Percentiles rank a stretch among this genome's conserved stretches.
phyloP scores from a whole-genome alignment of 2,113 vertebrate species.

The Prolemur simus region DNA sequence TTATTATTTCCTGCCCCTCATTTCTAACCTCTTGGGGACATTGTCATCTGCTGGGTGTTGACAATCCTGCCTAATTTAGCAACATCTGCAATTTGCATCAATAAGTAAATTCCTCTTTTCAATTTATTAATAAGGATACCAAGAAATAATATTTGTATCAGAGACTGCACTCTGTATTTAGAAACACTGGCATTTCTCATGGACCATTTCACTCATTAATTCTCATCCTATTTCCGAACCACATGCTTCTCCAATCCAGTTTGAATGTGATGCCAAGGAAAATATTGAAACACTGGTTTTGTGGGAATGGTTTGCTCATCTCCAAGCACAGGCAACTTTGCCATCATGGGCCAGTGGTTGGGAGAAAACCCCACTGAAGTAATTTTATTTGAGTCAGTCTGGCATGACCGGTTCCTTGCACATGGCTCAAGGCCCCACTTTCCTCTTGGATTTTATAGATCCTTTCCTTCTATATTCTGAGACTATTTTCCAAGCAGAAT shows the following conservation, averaged over 20 bases:
- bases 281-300: slow-evolving; percentile 66
- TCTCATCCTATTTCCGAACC: slow-evolving; percentile 67
- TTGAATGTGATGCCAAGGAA: slow-evolving; percentile 67
- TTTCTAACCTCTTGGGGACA: slow-evolving; percentile 74
- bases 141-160: slow-evolving; percentile 64
- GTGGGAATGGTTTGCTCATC: slow-evolving; percentile 38
- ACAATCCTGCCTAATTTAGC: slow-evolving; percentile 71
- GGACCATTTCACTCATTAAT: slow-evolving; percentile 63
- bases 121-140: slow-evolving; percentile 70
- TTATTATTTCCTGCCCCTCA: slow-evolving; percentile 75
- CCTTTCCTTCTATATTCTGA: neutral
- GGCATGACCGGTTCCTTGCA: neutral
- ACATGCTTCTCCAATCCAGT: slow-evolving; percentile 52
- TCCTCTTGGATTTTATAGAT: neutral
- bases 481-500: neutral
- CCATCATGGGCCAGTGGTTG: neutral
- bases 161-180: neutral
- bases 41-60: slow-evolving; percentile 66
- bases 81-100: slow-evolving; percentile 76
- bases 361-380: neutral
- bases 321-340: neutral
- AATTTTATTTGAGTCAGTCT: neutral
- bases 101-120: slow-evolving; percentile 45
- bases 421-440: neutral
- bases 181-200: slow-evolving; percentile 58